Evolutionary conservation across 2,888 invertebrate species (phyloP).

Genomic region (Bombyx huttoni): DNA sequence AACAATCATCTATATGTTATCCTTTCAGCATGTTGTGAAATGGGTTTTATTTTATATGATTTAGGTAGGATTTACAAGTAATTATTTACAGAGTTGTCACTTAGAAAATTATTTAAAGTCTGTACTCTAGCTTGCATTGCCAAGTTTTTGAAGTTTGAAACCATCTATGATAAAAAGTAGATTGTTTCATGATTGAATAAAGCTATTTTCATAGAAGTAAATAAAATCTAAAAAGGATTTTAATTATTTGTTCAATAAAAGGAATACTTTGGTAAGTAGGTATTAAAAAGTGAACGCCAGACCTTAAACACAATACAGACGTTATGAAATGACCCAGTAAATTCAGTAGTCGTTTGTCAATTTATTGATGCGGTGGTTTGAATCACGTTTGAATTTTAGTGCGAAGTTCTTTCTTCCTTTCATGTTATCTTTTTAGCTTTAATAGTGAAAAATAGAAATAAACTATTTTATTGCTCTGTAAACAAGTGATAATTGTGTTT

Average conservation of each 20-base stretch:
- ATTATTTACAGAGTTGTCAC: background rate
- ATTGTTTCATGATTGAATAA: too few relatives aligned
- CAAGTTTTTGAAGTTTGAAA: too few relatives aligned
- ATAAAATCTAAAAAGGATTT: background rate
- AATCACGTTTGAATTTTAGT: conserved; percentile 70
- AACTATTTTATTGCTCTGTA: conserved; percentile 19
- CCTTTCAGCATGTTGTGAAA: too few relatives aligned
- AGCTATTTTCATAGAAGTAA: too few relatives aligned
- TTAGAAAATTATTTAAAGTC: background rate
- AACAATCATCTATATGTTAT: too few relatives aligned
- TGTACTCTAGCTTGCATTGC: background rate
- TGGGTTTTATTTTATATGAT: too few relatives aligned
- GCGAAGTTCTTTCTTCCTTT: conserved; percentile 44
- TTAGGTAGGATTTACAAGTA: background rate
- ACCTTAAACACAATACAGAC: conserved; percentile 40
- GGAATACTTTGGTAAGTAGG: background rate
- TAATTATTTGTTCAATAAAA: background rate
- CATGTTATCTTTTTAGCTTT: conserved; percentile 3
- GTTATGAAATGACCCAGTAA: conserved; percentile 34
- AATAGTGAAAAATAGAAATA: conserved; percentile 14
- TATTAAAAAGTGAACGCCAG: conserved; percentile 33
- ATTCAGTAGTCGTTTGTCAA: conserved; percentile 51
- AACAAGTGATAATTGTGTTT: conserved; percentile 27
- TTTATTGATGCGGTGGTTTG: conserved; percentile 73
- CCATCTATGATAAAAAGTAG: too few relatives aligned